These are phyloP conservation scores for Ophion slaviceki DNA, from an alignment of 2,888 invertebrate species.

Conservation along the genomic window DNA sequence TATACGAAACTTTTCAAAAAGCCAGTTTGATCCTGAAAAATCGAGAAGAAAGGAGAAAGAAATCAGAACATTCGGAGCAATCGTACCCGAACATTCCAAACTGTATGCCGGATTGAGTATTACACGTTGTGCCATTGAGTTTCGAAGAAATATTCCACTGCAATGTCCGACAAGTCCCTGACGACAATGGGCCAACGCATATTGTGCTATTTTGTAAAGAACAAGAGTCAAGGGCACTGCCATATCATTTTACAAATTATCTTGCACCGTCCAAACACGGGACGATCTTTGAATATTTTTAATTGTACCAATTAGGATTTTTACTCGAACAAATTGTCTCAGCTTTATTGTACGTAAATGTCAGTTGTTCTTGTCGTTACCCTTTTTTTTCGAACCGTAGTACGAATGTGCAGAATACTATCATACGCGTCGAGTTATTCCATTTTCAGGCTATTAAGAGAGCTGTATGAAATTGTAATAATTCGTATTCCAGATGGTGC, in stretches of 20 bases:
- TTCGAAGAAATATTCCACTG: slow-evolving; percentile 6
- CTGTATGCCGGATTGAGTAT: slow-evolving; percentile 26
- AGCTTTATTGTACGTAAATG: slow-evolving; percentile 6
- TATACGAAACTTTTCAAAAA: slow-evolving; percentile 27
- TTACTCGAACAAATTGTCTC: slow-evolving; percentile 26
- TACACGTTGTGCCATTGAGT: slow-evolving; percentile 47
- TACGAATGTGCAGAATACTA: slow-evolving; percentile 64
- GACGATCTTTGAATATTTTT: slow-evolving; percentile 31
- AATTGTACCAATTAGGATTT: slow-evolving; percentile 39
- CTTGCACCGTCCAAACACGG: slow-evolving; percentile 33
- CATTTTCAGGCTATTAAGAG: slow-evolving; percentile 68
- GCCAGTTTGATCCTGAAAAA: slow-evolving; percentile 26
- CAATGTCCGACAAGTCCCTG: slow-evolving; percentile 12
- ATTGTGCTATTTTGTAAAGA: slow-evolving; percentile 35
- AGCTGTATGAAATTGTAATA: slow-evolving; percentile 49
- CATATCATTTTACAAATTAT: slow-evolving; percentile 57
- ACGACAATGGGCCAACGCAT: slow-evolving; percentile 16
- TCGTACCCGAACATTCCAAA: slow-evolving; percentile 41
- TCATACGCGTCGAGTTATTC: slow-evolving; percentile 60
- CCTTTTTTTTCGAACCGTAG: slow-evolving; percentile 51
- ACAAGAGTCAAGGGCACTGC: slow-evolving; percentile 50
- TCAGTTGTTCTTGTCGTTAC: slow-evolving; percentile 17
- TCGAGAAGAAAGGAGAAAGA: not conserved
- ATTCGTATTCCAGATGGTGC: slow-evolving; percentile 2
- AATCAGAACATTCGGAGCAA: slow-evolving; percentile 27